Evolutionary conservation across 2,797 vertebrate species (phyloP), one percentile per base, ranked within the genome.

Genomic region (Betta splendens): DNA sequence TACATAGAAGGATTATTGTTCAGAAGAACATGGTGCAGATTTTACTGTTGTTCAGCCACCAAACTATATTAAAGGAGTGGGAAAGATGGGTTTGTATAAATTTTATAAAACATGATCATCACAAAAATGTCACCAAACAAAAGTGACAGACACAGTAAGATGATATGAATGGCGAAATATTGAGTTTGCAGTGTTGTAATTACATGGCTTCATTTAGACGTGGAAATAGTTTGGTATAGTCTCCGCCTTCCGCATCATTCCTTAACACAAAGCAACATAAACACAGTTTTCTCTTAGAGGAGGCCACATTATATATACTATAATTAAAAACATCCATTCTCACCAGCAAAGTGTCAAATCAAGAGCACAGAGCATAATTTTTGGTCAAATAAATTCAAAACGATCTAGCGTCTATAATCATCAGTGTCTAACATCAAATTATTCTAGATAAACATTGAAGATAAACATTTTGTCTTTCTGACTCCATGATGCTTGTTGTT

Each of bases 171-270:
- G 68, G 83, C 83, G 78, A 74, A 69, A 77, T 85, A 82, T 69
- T 50, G 68, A 78, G 70, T 82, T 75, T 75, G 65, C 63, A 68
- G 74, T 69, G 65, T 74, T 72, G 64, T 88, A 83, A 89, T 87
- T 82, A 88, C 79, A 86, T 73, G 77, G 79, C 82, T 87, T 89
- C 67, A 83, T 79, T 84, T 84, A 83, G 86, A 83, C 45, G 51
- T 80, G 72, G 82, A 81, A 80, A 79, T 73, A 66, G 75, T 81
- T 83, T 79, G 81, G 77, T 66, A 61, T 63, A 51, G 71, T 69
- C 60, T 66, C 61, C n/a, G 52, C 64, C 68, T 73, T 65, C 72
- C 59, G 48, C 60, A 52, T 81, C 70, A 52, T 63, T 72, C 80
- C 69, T 74, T 66, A 73, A 80, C 72, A 75, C 74, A 80, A 65